These are phyloP conservation scores for Stegophylla sp. DNA, from an alignment of 2,888 invertebrate species.

Conservation along the genomic window DNA sequence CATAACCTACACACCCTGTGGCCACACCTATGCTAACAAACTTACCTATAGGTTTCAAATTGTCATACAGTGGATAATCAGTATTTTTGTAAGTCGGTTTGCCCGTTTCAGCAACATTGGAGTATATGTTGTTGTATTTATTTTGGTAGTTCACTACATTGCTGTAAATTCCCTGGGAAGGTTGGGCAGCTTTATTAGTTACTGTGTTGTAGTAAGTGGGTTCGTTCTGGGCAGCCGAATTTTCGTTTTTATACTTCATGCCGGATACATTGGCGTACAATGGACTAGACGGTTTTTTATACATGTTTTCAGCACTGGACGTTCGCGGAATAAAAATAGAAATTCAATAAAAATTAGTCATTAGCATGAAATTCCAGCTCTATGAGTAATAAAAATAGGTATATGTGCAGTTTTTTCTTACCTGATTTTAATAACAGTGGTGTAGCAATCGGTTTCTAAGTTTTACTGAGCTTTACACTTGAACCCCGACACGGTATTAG, in stretches of 20 bases:
- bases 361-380: background rate
- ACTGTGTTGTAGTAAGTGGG: conserved; percentile 47
- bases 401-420: background rate
- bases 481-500: background rate
- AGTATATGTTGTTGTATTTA: conserved; percentile 34
- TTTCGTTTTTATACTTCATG: background rate
- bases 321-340: background rate
- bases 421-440: background rate
- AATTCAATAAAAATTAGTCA: background rate
- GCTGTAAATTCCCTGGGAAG: conserved; percentile 37
- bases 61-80: conserved; percentile 45
- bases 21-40: too few species aligned
- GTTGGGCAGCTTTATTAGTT: background rate
- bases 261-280: conserved; percentile 46
- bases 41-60: conserved; percentile 42
- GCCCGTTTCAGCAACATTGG: conserved; percentile 25
- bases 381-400: too few species aligned
- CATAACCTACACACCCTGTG: too few species aligned
- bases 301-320: background rate
- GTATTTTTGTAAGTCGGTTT: conserved; percentile 13
- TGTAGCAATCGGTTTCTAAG: background rate
- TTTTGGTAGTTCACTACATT: conserved; percentile 24
- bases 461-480: background rate
- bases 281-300: conserved; percentile 48
- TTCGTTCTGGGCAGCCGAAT: conserved; percentile 11